phyloP scores from a whole-genome alignment of 1,140 invertebrate genomes.

The Orius laevigatus region DNA sequence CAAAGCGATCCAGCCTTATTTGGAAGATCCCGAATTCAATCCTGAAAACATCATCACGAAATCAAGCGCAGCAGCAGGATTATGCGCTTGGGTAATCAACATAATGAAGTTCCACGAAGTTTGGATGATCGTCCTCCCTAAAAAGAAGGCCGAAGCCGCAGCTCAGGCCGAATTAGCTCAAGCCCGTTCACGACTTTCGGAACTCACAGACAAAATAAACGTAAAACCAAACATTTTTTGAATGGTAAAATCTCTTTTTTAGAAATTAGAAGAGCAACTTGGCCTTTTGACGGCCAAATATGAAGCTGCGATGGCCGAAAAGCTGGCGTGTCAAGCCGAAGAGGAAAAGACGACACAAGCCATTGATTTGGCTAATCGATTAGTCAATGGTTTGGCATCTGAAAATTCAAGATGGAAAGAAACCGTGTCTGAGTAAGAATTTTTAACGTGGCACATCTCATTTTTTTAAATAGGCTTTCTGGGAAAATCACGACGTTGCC shows the following conservation, averaged over 20 bases:
- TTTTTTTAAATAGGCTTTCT: constrained; percentile 5
- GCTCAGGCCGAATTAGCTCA: constrained; percentile 69
- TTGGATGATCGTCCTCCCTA: constrained; percentile 82
- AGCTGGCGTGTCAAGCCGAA: constrained; percentile 73
- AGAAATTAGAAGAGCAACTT: constrained; percentile 66
- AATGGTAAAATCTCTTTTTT: constrained; percentile 15
- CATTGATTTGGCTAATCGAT: constrained; percentile 78
- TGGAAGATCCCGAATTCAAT: constrained; percentile 53
- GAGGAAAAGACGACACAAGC: constrained; percentile 66
- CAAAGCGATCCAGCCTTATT: constrained; percentile 45
- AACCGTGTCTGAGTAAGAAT: constrained; percentile 38
- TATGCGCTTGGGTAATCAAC: constrained; percentile 90
- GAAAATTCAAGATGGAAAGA: constrained; percentile 78
- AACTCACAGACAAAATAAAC: constrained; percentile 41
- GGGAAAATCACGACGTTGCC: constrained; percentile 43
- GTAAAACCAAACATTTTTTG: constrained; percentile 22
- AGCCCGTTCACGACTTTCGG: constrained; percentile 58
- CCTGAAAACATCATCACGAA: constrained; percentile 71
- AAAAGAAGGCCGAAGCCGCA: constrained; percentile 54
- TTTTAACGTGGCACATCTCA: background rate
- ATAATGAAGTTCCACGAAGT: constrained; percentile 84
- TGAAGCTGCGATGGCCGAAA: constrained; percentile 67
- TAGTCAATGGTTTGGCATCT: constrained; percentile 82
- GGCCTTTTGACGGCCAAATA: constrained; percentile 60
- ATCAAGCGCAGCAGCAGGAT: constrained; percentile 72